Evolutionary conservation across 2,888 invertebrate species (phyloP), one percentile per base, ranked within the genome.

Genomic region (Parasteatoda lunata): DNA sequence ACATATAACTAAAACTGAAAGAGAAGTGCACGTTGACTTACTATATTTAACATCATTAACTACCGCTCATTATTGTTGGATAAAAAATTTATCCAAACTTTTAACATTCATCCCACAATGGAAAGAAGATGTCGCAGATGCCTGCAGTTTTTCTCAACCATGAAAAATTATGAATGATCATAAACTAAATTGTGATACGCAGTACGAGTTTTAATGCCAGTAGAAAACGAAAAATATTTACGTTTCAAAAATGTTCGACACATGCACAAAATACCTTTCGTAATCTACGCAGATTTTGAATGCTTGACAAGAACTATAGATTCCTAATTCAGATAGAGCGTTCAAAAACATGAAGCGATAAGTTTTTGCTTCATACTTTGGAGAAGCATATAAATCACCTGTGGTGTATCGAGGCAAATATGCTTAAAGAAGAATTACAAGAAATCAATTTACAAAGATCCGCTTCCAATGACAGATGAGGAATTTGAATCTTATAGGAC

Each of bases 51-150:
- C 30, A n/a, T 8, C 11, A 7, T 30, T 30, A 4, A 11, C 51
- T 15, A 45, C 48, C 6, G 6, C 59, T 11, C 76, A 76, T 49
- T 82, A 51, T 48, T 75, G 69, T 68, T 76, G 48, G 6, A 82
- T 76, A 47, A 82, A 75, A 76, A 47, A n/a, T 15, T 52, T 68
- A 48, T 75, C 75, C 54, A 9, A 69, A 11, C 82, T 82, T 15
- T 47, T 65, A 13, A 48, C 49, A 59, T 5, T 13, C 68, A 1
- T 69, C 68, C 8, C 73, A 75, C 47, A 13, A 66, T n/a, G 68
- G 52, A 4, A 11, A 68, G 47, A 15, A 9, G 5, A 51, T 82
- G 82, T 52, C 51, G 66, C 9, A 48, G 49, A 13, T 82, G 82
- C 54, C 52, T 76, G n/a, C 75, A 82, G 49, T 9, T 64, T 11